Evolutionary conservation across 2,888 invertebrate genomes (phyloP), one percentile per base, ranked within the genome.

Genomic region (Caenorhabditis doughertyi): DNA sequence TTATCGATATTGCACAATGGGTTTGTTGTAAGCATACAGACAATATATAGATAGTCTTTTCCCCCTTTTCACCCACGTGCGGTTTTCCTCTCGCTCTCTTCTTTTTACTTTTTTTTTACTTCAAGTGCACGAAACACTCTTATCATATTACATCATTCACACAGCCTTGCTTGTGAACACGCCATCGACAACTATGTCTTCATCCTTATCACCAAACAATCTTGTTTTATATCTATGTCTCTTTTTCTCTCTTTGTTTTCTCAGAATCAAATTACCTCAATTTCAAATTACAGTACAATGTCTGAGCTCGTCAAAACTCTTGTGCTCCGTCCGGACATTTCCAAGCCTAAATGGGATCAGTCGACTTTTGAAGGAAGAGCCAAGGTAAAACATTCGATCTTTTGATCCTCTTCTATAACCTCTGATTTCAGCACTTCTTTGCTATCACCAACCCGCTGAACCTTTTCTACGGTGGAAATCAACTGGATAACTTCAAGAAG

Each of bases 381-480:
- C 25, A 85, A 79, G 80, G 85, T 65, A 11, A 23, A 18, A 53
- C 0, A 35, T 1, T 65, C 67, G 65, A 65, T 53, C 56, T 65
- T 74, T 74, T 49, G 56, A 64, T 23, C 39, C 51, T 18, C 23
- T n/a, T n/a, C n/a, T n/a, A 13, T 2, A 58, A 58, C 39, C 7
- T 47, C 8, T 32, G 29, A n/a, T 86, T 86, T 42, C 53, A 95
- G 90, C 98, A 99, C 92, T 99, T 98, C 93, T 94, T 98, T 86
- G 94, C 94, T 29, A 94, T 96, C 72, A 98, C 98, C 7, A 99
- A 98, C 92, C 99, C 99, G 0, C 92, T 98, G 58, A 99, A 99
- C 92, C 91, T 96, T 1, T 94, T 99, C 79, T 95, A 95, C 8
- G 93, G 95, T 1, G 93, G 94, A 42, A 89, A 92, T 1, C 94